A percentile compares a stretch with the other conserved stretches of the same genome.
Evolutionary conservation across 1,140 invertebrate genomes (phyloP).

Genomic region (Cardiocondyla obscurior): DNA sequence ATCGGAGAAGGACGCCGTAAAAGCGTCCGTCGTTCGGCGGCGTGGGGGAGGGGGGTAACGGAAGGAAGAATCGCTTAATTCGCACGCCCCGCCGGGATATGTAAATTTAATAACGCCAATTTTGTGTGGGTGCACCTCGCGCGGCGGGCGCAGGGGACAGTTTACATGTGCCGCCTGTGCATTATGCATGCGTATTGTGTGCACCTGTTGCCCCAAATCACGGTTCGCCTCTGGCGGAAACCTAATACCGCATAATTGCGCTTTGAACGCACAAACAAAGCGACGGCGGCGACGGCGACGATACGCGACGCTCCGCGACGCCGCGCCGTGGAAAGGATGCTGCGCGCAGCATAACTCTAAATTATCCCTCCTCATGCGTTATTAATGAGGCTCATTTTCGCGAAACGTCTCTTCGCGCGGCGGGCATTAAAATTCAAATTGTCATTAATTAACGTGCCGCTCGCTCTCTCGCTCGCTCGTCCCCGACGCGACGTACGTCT

Average conservation of each 20-base stretch:
- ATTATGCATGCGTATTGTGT: conserved; percentile 77
- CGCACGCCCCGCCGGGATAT: conserved; percentile 62
- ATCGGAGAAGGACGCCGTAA: not conserved
- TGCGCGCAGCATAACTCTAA: conserved; percentile 35
- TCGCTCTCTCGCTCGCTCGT: not conserved
- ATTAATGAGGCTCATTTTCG: conserved; percentile 69
- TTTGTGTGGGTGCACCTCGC: conserved; percentile 63
- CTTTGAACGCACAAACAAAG: conserved; percentile 69
- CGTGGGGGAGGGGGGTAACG: conserved; percentile 19
- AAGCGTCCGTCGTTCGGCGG: too few species aligned
- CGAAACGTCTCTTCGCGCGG: conserved; percentile 44
- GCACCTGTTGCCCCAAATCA: conserved; percentile 78
- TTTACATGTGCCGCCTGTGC: conserved; percentile 66
- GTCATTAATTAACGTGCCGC: conserved; percentile 37
- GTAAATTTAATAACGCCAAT: conserved; percentile 76
- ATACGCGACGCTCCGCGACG: not conserved
- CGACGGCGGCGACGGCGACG: conserved; percentile 28
- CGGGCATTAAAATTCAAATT: conserved; percentile 25
- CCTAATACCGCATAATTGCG: conserved; percentile 73
- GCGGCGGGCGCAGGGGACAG: conserved; percentile 51
- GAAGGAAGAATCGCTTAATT: conserved; percentile 71
- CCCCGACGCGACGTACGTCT: not conserved
- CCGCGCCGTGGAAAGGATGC: not conserved
- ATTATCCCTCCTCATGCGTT: conserved; percentile 66
- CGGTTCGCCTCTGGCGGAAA: conserved; percentile 67